Conservation (phyloP, 2,797 vertebrate species). For the Halcyon chelicuti region DNA sequence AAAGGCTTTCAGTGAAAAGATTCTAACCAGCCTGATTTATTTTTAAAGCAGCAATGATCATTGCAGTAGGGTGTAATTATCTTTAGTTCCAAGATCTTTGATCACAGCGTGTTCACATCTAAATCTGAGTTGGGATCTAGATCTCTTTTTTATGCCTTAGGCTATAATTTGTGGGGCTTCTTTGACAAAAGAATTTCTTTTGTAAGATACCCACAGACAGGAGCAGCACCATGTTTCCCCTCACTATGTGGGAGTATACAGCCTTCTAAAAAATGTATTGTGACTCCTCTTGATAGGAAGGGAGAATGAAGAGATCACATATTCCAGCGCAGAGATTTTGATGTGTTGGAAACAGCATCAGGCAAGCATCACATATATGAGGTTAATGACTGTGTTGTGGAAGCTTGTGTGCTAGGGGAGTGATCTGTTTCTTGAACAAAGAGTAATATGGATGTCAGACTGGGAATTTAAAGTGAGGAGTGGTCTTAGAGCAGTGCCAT, state of each 20-base stretch:
- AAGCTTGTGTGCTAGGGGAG: neutral
- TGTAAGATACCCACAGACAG: neutral
- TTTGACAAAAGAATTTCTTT: conserved; percentile 4
- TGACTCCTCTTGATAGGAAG: neutral
- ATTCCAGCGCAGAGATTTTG: neutral
- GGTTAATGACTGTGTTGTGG: neutral
- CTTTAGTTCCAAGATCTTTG: conserved; percentile 62
- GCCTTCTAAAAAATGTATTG: neutral
- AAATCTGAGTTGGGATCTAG: conserved; percentile 37
- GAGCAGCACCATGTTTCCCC: neutral
- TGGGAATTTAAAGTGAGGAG: neutral
- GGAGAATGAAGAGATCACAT: neutral
- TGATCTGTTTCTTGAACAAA: neutral
- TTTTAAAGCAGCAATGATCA: conserved; percentile 27
- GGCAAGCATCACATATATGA: neutral
- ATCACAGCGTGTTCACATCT: conserved; percentile 32
- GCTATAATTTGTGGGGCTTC: conserved; percentile 25
- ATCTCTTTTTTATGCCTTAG: conserved; percentile 12
- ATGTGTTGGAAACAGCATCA: neutral
- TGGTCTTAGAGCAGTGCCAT: neutral
- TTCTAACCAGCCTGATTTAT: conserved; percentile 40
- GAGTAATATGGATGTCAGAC: neutral
- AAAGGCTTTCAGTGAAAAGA: conserved; percentile 4
- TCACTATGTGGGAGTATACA: neutral
- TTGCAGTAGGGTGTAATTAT: conserved; percentile 50